These are phyloP conservation scores for Pluvianellus socialis DNA, from an alignment of 2,113 vertebrate genomes.

Conservation along the genomic window DNA sequence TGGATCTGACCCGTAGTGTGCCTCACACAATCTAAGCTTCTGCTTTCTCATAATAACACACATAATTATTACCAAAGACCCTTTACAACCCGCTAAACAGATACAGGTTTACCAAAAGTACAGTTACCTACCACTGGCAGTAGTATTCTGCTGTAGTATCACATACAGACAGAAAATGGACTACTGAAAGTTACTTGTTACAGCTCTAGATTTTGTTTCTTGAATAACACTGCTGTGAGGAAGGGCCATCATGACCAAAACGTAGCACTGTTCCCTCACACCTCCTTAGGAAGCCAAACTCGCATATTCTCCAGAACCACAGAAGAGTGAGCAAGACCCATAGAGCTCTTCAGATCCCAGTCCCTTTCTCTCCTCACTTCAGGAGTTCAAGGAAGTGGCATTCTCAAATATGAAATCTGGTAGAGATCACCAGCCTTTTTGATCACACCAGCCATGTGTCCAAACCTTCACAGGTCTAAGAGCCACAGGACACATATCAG, in stretches of 20 bases:
- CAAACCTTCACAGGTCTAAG: not conserved
- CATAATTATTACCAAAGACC: not conserved
- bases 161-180: not conserved
- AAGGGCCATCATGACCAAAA: not conserved
- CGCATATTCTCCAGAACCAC: not conserved
- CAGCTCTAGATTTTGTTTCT: not conserved
- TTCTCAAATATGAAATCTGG: not conserved
- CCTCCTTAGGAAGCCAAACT: not conserved
- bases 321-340: not conserved
- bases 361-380: not conserved
- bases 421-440: not conserved
- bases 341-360: not conserved
- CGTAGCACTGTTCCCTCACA: not conserved
- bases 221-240: not conserved
- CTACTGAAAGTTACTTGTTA: not conserved
- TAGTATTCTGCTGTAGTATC: not conserved
- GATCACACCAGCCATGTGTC: not conserved
- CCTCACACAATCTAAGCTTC: not conserved
- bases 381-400: not conserved
- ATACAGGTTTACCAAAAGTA: not conserved
- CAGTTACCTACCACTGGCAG: not conserved
- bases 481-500: not conserved
- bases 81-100: not conserved
- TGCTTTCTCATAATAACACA: not conserved
- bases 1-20: not conserved